Conservation (phyloP, 1,140 invertebrate species). For the Drosophila yakuba region DNA sequence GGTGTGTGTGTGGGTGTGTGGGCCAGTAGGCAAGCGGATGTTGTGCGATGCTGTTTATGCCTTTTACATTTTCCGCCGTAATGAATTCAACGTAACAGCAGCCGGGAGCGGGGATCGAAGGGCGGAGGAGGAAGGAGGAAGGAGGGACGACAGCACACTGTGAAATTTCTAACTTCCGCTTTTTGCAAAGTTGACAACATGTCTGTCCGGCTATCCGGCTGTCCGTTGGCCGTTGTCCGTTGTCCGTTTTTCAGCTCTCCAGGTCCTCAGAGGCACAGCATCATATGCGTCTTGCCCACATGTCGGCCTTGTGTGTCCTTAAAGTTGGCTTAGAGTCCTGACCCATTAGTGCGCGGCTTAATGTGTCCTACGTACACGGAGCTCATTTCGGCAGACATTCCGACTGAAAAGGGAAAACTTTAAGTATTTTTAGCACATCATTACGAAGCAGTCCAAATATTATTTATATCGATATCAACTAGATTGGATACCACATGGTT, state of each 20-base stretch:
- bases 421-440: conserved; percentile 4
- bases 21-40: conserved; percentile 65
- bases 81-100: conserved; percentile 73
- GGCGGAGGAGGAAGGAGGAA: neutral
- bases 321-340: conserved; percentile 37
- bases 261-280: conserved; percentile 7
- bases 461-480: too few species aligned
- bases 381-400: conserved; percentile 3
- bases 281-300: conserved; percentile 44
- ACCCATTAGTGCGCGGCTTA: conserved; percentile 42
- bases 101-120: neutral
- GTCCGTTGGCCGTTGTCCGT: neutral
- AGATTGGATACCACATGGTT: too few species aligned
- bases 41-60: conserved; percentile 82
- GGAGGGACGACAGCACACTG: conserved; percentile 52
- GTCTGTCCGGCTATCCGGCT: conserved; percentile 24
- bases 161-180: conserved; percentile 80
- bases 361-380: conserved; percentile 2
- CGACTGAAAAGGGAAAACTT: neutral
- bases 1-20: neutral
- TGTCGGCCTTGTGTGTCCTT: conserved; percentile 31
- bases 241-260: neutral
- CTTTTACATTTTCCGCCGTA: conserved; percentile 81
- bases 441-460: too few species aligned
- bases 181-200: conserved; percentile 81